Conservation (phyloP, 2,113 vertebrate genomes). For the Tetrax tetrax region DNA sequence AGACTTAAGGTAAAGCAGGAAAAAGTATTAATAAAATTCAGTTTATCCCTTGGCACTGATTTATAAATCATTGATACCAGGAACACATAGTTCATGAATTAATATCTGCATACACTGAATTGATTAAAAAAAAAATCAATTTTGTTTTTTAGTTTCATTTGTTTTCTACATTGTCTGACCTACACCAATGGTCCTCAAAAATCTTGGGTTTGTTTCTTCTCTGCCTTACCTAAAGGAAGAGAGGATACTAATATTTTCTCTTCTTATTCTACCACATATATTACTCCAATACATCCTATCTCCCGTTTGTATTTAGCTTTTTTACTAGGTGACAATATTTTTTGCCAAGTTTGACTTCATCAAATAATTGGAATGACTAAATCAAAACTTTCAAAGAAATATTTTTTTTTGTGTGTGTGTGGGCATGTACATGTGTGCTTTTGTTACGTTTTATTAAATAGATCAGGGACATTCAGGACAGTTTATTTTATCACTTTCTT, state of each 20-base stretch:
- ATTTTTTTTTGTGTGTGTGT: neutral
- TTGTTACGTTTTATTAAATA: neutral
- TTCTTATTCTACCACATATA: neutral
- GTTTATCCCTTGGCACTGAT: neutral
- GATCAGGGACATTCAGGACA: accelerated
- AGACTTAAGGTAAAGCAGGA: neutral
- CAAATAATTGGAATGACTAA: neutral
- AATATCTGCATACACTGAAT: neutral
- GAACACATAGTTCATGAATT: neutral
- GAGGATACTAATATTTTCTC: neutral
- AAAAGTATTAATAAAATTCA: neutral
- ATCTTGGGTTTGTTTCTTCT: neutral
- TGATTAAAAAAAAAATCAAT: neutral
- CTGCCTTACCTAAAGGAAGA: neutral
- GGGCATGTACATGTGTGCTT: neutral
- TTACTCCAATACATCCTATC: neutral
- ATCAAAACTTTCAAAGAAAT: neutral
- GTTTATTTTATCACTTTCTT: neutral
- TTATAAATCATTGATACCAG: neutral
- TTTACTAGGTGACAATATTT: neutral
- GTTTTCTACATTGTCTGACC: neutral
- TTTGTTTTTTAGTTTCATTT: neutral
- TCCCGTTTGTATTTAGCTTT: neutral
- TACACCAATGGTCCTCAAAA: neutral
- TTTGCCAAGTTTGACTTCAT: neutral